These are phyloP conservation scores for Dasyprocta punctata DNA, from an alignment of 2,113 vertebrate species.

Conservation along the genomic window DNA sequence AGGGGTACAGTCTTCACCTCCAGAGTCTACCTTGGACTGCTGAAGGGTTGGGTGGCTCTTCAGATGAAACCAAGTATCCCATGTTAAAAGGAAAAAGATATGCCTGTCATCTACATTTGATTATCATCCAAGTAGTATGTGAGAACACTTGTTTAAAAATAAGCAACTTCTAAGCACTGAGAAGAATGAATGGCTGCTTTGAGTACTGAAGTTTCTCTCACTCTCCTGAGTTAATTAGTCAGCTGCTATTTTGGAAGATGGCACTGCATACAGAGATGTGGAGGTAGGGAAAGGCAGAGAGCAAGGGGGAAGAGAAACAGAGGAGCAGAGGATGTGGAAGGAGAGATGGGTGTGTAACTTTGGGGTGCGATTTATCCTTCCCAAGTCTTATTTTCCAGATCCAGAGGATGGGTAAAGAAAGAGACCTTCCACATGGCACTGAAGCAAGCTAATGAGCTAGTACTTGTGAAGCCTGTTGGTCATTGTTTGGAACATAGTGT, in stretches of 20 bases:
- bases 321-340: accelerated
- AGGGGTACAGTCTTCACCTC: no score
- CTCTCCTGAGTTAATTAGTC: neutral
- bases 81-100: no score
- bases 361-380: no score
- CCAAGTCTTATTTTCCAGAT: neutral
- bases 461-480: neutral
- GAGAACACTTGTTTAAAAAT: neutral
- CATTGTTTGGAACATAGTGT: neutral
- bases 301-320: no score
- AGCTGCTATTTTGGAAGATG: neutral
- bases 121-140: neutral
- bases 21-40: neutral
- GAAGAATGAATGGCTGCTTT: neutral
- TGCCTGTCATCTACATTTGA: neutral
- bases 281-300: neutral
- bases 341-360: no score
- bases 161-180: neutral
- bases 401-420: neutral
- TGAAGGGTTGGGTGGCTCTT: accelerated
- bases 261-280: accelerated
- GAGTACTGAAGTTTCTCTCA: neutral
- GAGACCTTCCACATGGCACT: neutral
- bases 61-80: neutral
- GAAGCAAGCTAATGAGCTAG: neutral